phyloP scores from a whole-genome alignment of 1,140 invertebrate species.

The Aphaenogaster rudis region DNA sequence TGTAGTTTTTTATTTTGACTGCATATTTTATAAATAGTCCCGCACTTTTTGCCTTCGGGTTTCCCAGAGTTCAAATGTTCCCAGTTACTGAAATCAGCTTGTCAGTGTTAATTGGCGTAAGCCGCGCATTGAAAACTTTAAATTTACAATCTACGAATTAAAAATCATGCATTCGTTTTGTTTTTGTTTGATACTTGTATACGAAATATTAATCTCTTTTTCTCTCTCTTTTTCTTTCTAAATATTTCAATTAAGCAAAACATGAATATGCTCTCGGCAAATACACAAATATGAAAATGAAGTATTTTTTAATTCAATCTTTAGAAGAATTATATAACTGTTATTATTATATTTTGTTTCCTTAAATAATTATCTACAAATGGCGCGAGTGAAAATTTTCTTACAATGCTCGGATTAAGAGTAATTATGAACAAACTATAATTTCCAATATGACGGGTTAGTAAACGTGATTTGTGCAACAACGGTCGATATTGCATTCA shows the following conservation, averaged over 20 bases:
- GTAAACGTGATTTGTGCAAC: background rate
- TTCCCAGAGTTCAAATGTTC: too few species aligned
- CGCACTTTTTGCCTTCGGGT: too few species aligned
- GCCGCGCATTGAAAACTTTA: background rate
- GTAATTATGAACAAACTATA: background rate
- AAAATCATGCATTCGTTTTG: background rate
- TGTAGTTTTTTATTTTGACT: too few species aligned
- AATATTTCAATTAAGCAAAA: background rate
- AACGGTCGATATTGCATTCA: background rate
- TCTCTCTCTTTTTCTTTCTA: background rate
- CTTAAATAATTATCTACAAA: background rate
- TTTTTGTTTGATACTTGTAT: background rate
- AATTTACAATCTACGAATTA: background rate
- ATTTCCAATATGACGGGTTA: background rate
- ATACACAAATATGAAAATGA: background rate
- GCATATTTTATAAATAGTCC: too few species aligned
- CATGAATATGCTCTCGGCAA: background rate
- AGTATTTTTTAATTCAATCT: slow-evolving; percentile 5
- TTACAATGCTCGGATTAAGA: background rate
- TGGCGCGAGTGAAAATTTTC: background rate
- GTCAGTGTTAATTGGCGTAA: background rate
- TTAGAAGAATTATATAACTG: background rate
- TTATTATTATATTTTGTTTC: background rate
- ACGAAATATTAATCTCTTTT: background rate
- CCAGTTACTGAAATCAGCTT: too few species aligned